Percentiles rank a stretch among this genome's conserved stretches.
phyloP scores from a whole-genome alignment of 2,888 invertebrate species.

The Cryptocheilus praepositus region DNA sequence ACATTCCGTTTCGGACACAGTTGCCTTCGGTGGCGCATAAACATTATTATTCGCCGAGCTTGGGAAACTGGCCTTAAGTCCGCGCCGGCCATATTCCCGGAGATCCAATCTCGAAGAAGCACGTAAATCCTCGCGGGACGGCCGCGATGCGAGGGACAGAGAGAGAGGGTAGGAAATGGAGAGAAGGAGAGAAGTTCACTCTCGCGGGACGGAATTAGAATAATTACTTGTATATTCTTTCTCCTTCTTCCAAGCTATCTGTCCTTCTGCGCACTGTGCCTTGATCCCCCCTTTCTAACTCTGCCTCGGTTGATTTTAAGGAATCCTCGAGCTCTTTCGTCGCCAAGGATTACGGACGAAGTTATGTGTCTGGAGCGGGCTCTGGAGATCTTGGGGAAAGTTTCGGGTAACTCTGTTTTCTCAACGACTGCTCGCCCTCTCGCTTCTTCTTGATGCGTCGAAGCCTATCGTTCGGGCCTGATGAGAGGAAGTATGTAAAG shows the following conservation, averaged over 20 bases:
- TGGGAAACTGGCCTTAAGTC: conserved; percentile 36
- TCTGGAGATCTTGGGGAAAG: not conserved
- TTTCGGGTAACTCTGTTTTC: too few species aligned
- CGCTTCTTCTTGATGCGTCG: too few species aligned
- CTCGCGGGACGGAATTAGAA: conserved; percentile 51
- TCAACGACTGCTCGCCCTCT: too few species aligned
- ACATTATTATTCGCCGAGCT: conserved; percentile 42
- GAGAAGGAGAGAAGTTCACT: conserved; percentile 24
- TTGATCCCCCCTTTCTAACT: not conserved
- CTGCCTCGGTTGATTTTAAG: conserved; percentile 19
- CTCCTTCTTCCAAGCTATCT: not conserved
- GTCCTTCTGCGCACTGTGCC: not conserved
- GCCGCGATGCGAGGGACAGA: not conserved
- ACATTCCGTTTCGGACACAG: conserved; percentile 17
- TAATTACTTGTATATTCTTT: conserved; percentile 49
- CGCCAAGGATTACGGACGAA: conserved; percentile 7
- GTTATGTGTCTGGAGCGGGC: conserved; percentile 2
- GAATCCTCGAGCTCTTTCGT: conserved; percentile 6
- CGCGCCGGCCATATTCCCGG: conserved; percentile 30
- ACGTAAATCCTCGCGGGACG: conserved; percentile 38
- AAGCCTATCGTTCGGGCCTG: too few species aligned
- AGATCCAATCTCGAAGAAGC: conserved; percentile 47
- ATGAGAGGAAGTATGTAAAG: too few species aligned
- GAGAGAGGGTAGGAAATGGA: not conserved
- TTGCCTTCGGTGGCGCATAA: conserved; percentile 26